Base-by-base conservation (phyloP, 2,888 invertebrate species). In the Drosophila meridiana region DNA sequence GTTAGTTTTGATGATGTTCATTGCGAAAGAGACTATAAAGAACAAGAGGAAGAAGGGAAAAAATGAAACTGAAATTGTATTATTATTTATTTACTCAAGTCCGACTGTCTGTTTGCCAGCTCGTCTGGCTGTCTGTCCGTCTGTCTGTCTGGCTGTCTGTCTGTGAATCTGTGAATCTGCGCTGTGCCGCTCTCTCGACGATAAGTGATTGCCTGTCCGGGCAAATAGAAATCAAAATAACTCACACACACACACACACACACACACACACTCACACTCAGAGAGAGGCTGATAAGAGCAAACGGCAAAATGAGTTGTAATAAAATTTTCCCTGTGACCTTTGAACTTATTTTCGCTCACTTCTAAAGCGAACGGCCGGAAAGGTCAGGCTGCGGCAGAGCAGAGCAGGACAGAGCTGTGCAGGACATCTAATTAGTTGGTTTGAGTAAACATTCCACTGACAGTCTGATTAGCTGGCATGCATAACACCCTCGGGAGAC, bases 141-240 rank as follows among this genome's bases (percentile, higher is more conserved):
- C 11, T 45, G 65, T 57, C 14, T 52, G 60, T 66, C 42, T 36
- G 26, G 36, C 3, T 26, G 42, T 57, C 11, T 36, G 55, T 53
- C 20, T 38, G 36, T 28, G 61, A 40, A 40, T 68, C 40, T 66
- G 64, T 62, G 76, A 69, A 75, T 78, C 76, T 75, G 53, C 56
- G 65, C 48, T 64, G 20, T 52, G 66, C 32, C 50, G 38, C 67
- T 48, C 65, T 55, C 40, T 30, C 59, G 47, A 57, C 67, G 61
- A 84, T 84, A 87, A 84, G 83, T 84, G 87, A 77, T 82, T 80
- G 74, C 68, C 67, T 81, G 89, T 83, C 83, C 83, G 69, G 69
- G 72, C 64, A 71, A 71, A 76, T 86, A 79, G 83, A 86, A 86
- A 86, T 87, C 83, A 83, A 76, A 73, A 69, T 61, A 73, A 71